Conservation (phyloP, 2,888 invertebrate genomes). For the Megamerina dolium region DNA sequence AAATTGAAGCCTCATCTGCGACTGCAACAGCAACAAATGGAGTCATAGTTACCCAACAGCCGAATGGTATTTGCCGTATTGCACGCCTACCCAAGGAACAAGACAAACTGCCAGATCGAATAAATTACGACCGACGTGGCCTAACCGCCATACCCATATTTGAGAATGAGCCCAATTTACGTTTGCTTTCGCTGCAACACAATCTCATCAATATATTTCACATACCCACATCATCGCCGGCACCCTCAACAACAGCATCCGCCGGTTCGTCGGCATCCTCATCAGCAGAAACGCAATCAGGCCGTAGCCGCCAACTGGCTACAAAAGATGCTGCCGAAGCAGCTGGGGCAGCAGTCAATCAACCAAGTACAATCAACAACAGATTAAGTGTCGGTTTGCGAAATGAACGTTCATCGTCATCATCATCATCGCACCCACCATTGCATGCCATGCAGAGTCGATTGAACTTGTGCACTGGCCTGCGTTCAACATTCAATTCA, state of each 20-base stretch:
- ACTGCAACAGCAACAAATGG: conserved; percentile 17
- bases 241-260: background rate
- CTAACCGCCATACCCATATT: conserved; percentile 75
- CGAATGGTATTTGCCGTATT: conserved; percentile 55
- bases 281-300: background rate
- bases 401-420: too few species aligned
- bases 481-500: too few species aligned
- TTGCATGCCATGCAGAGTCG: too few species aligned
- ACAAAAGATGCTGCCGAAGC: too few species aligned
- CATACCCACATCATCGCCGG: conserved; percentile 41
- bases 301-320: background rate
- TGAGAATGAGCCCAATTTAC: conserved; percentile 72
- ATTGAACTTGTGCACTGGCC: too few species aligned
- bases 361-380: too few species aligned
- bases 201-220: conserved; percentile 66
- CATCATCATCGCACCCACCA: background rate
- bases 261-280: conserved; percentile 10
- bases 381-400: too few species aligned
- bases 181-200: conserved; percentile 85
- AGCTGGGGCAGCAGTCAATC: too few species aligned
- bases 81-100: conserved; percentile 68
- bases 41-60: conserved; percentile 37
- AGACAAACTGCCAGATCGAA: conserved; percentile 78
- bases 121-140: conserved; percentile 79
- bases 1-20: conserved; percentile 5